These are phyloP conservation scores for Oryzias curvinotus DNA, from an alignment of 2,113 vertebrate species.

Conservation along the genomic window DNA sequence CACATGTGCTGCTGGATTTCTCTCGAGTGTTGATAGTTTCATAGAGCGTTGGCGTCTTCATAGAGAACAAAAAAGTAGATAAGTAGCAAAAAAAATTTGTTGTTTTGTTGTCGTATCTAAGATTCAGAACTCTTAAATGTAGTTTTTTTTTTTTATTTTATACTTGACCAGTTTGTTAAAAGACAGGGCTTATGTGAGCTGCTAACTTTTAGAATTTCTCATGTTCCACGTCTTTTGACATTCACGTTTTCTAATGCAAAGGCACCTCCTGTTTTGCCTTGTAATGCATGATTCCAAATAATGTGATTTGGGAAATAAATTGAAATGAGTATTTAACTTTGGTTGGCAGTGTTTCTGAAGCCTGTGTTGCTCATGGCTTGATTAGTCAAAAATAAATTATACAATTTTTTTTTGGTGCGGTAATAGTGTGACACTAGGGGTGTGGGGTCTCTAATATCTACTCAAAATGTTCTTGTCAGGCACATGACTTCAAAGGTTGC, in stretches of 20 bases:
- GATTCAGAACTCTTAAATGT: constrained; percentile 54
- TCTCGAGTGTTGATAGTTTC: constrained; percentile 29
- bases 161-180: constrained; percentile 61
- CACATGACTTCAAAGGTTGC: too few species aligned
- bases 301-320: constrained; percentile 65
- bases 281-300: constrained; percentile 55
- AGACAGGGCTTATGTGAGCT: constrained; percentile 21
- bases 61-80: constrained; percentile 61
- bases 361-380: background rate
- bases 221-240: constrained; percentile 54
- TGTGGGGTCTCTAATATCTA: too few species aligned
- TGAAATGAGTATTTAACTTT: constrained; percentile 29
- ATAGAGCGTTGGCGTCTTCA: constrained; percentile 33
- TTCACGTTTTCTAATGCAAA: constrained; percentile 53
- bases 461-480: too few species aligned
- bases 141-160: constrained; percentile 49
- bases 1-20: constrained; percentile 39
- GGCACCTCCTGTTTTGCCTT: constrained; percentile 43
- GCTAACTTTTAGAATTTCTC: constrained; percentile 32
- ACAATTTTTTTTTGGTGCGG: too few species aligned
- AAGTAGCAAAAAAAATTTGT: constrained; percentile 47
- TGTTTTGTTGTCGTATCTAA: constrained; percentile 46
- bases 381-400: too few species aligned
- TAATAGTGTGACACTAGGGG: too few species aligned
- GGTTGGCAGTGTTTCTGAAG: background rate